Evolutionary conservation across 2,113 vertebrate genomes (phyloP), one percentile per base, ranked within the genome.

Genomic region (Polypterus senegalus): DNA sequence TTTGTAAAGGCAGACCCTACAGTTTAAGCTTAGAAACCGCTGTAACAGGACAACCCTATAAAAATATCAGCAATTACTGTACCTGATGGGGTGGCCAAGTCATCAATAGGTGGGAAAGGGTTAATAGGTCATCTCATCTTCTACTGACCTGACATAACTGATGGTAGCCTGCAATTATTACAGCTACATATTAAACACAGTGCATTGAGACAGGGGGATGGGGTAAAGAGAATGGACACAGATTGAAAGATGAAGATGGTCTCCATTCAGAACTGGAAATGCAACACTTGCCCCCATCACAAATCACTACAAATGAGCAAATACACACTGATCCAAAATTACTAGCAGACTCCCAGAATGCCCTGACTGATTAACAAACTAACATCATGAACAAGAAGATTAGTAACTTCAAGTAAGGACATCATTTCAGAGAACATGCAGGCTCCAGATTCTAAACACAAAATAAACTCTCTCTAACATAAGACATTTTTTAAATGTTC

Each of bases 131-230:
- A 52, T 52, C 51, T 52, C 51, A 52, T 52, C 51, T 52, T 52
- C 51, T 52, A 52, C 51, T 52, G 51, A 52, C 51, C 51, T 52
- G 51, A 52, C 51, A 52, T 52, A 52, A 52, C 51, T 52, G 51
- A 52, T 10, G 51, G 51, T 52, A 52, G 51, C 51, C 51, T 52
- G 51, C 51, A 52, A 52, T 52, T 52, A 52, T 52, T 10, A 52
- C 51, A 52, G 51, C 51, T 52, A 52, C 51, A 52, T 52, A 52
- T 52, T 52, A 52, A 52, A 52, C 51, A 52, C 51, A 52, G 51
- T 52, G 51, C 4, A 27, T 27, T 27, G 27, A 27, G 27, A 27
- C 27, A 27, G 27, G 27, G 27, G 27, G 27, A 27, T 27, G 7
- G 51, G 51, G 10, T 52, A 52, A 4, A 52, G 10, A 52, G 10